Percentiles rank a stretch among this genome's conserved stretches.
These are phyloP conservation scores for Drosophila orena DNA, from an alignment of 1,140 invertebrate species.

Conservation along the genomic window DNA sequence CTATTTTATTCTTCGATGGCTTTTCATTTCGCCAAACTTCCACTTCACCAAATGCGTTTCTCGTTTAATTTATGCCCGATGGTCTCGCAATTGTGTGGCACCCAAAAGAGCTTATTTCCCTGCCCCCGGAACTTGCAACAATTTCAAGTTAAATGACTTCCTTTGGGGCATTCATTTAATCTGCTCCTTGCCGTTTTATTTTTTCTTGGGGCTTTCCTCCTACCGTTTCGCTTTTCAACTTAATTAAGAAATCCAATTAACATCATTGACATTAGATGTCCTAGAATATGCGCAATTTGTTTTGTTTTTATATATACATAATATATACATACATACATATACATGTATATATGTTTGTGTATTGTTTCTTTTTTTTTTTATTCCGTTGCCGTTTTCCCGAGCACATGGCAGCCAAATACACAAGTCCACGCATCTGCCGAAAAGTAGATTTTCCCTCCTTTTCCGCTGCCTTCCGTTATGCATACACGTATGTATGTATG, in stretches of 20 bases:
- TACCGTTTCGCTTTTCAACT: slow-evolving; percentile 59
- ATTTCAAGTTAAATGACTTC: slow-evolving; percentile 9
- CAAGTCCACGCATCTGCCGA: slow-evolving; percentile 38
- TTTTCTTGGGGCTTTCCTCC: slow-evolving; percentile 5
- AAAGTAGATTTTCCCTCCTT: slow-evolving; percentile 43
- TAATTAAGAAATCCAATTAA: slow-evolving; percentile 83
- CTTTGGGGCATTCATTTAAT: slow-evolving; percentile 8
- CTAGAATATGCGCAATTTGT: slow-evolving; percentile 76
- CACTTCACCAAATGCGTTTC: not conserved
- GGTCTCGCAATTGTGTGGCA: not conserved
- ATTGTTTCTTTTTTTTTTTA: slow-evolving; percentile 3
- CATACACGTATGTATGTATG: no score
- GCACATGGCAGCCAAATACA: slow-evolving; percentile 13
- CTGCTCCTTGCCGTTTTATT: slow-evolving; percentile 9
- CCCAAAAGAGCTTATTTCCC: not conserved
- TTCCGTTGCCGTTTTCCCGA: slow-evolving; percentile 29
- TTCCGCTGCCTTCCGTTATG: slow-evolving; percentile 10
- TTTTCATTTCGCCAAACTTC: not conserved
- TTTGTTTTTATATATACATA: slow-evolving; percentile 47
- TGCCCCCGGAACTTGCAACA: not conserved
- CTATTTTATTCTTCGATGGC: slow-evolving; percentile 1
- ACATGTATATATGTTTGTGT: not conserved
- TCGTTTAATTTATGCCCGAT: not conserved
- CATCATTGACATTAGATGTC: slow-evolving; percentile 78
- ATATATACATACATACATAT: no score